Evolutionary conservation across 2,113 vertebrate species (phyloP), one percentile per base, ranked within the genome.

Genomic region (Poecilia latipinna): DNA sequence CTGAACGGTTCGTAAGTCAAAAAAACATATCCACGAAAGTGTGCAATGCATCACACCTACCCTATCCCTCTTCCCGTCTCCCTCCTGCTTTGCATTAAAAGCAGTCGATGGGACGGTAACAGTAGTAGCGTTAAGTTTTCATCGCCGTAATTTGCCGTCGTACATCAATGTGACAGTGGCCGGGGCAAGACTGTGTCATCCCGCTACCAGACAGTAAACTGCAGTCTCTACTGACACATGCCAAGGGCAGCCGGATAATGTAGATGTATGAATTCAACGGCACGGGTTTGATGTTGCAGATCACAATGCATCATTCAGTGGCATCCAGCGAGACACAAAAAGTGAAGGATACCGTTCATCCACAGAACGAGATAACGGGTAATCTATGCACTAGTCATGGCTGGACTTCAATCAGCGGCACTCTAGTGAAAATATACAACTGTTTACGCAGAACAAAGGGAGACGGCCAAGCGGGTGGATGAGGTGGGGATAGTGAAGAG

Each of bases 231-330:
- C 73, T 76, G 86, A 90, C 85, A 85, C 68, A 77, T 44, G 77
- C 86, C 88, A 88, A 90, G 89, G 90, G 89, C 86, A 83, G 85
- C 63, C 72, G 51, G 84, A 87, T 90, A 86, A 92, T 86, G 83
- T 81, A 86, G 86, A 91, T 82, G 80, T 84, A 84, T 92, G 82
- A 90, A 92, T 93, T 89, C 92, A 92, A 89, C 85, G 88, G 82
- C 75, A 61, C 65, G 72, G 83, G 85, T 92, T 87, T 87, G 87
- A 88, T 82, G 82, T 77, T 81, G 77, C 68, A 65, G 70, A 91
- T 91, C 82, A 88, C 71, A 69, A 83, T 74, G 88, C 81, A 89
- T 90, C 89, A 84, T 87, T 88, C 86, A 85, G 87, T 80, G 65
- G 61, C 76, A 65, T 76, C 66, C 77, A 70, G 82, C 19, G 33